Percentiles rank a stretch among this genome's conserved stretches.
Evolutionary conservation across 2,113 vertebrate species (phyloP).

Genomic region (Gallinago media): DNA sequence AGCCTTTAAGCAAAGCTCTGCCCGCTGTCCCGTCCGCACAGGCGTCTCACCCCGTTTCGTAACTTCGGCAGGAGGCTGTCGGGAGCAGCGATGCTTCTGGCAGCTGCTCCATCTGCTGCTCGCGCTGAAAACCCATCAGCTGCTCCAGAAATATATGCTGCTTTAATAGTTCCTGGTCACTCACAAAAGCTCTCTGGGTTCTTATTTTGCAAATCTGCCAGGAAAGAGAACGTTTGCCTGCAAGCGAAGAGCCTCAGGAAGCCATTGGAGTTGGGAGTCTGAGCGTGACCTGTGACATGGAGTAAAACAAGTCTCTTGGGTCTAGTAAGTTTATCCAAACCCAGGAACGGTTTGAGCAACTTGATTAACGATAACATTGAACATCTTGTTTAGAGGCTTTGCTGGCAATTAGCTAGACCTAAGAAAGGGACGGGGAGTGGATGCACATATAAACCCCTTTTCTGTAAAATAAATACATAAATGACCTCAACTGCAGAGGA

Average conservation of each 20-base stretch:
- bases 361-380: conserved; percentile 21
- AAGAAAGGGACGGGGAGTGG: not conserved
- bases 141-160: conserved; percentile 24
- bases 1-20: not conserved
- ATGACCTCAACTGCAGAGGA: conserved; percentile 8
- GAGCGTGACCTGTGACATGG: conserved; percentile 26
- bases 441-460: not conserved
- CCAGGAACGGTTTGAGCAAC: conserved; percentile 4
- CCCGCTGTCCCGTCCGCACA: not conserved
- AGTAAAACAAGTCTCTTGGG: conserved; percentile 32
- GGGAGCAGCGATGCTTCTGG: not conserved
- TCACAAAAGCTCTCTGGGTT: not conserved
- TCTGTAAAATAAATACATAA: conserved; percentile 33
- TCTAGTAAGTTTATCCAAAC: conserved; percentile 25
- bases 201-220: conserved; percentile 20
- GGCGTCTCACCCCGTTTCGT: not conserved
- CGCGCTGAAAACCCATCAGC: not conserved
- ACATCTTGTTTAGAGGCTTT: conserved; percentile 25
- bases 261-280: not conserved
- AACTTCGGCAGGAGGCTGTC: not conserved
- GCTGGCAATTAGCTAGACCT: conserved; percentile 10
- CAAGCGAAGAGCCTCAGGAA: conserved; percentile 4
- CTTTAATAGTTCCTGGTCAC: conserved; percentile 27
- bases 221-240: not conserved
- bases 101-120: conserved; percentile 20